A percentile compares a stretch with the other conserved stretches of the same genome.
These are phyloP conservation scores for Hypselothyrea guttata DNA, from an alignment of 2,888 invertebrate genomes.

Conservation along the genomic window DNA sequence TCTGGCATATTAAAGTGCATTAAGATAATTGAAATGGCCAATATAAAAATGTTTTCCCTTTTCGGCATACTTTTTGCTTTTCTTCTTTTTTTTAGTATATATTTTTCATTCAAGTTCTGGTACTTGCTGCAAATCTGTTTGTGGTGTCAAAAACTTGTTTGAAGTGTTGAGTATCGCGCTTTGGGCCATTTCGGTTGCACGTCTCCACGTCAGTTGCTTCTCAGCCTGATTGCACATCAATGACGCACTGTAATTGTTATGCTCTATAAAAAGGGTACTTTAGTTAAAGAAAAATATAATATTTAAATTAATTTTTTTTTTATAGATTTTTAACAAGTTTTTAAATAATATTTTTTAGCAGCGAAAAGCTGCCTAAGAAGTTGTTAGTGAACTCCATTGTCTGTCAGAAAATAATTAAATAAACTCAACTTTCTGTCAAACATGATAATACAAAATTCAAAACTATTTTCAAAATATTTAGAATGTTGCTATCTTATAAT, in stretches of 20 bases:
- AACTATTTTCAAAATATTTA: too few relatives aligned
- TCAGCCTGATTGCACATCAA: constrained; percentile 29
- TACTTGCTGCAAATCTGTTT: constrained; percentile 36
- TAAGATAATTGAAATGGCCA: constrained; percentile 80
- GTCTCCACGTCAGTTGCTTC: constrained; percentile 31
- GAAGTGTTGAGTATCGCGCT: constrained; percentile 76
- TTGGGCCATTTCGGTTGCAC: constrained; percentile 63
- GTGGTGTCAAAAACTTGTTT: constrained; percentile 74
- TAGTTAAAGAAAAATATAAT: too few relatives aligned
- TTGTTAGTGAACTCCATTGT: too few relatives aligned
- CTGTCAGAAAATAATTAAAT: too few relatives aligned
- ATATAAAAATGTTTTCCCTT: constrained; percentile 76
- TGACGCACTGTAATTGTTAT: constrained; percentile 21
- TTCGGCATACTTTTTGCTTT: constrained; percentile 10
- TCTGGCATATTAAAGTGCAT: constrained; percentile 75
- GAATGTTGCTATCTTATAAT: too few relatives aligned
- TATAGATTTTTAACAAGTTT: too few relatives aligned
- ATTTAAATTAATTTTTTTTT: too few relatives aligned
- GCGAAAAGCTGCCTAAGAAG: too few relatives aligned
- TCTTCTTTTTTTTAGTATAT: constrained; percentile 12
- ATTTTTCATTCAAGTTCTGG: constrained; percentile 1
- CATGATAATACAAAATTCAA: too few relatives aligned
- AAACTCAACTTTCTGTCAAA: too few relatives aligned
- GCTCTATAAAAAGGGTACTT: not conserved
- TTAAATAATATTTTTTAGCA: too few relatives aligned